Percentiles rank a stretch among this genome's conserved stretches.
These are phyloP conservation scores for Platichthys stellatus DNA, from an alignment of 2,113 vertebrate species.

Conservation along the genomic window DNA sequence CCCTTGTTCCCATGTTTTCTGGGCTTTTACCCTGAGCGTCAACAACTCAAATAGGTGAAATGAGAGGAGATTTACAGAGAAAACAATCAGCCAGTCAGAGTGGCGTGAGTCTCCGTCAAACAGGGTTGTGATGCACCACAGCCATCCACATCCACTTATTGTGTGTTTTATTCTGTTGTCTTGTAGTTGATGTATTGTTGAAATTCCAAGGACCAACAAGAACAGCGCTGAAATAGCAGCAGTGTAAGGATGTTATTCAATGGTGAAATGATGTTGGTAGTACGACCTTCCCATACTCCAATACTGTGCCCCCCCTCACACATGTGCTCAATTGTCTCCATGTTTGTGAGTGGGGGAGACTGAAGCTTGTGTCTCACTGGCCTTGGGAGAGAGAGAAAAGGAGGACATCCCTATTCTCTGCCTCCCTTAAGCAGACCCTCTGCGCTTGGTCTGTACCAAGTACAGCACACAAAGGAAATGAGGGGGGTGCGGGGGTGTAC, in stretches of 20 bases:
- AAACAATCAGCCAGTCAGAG: constrained; percentile 68
- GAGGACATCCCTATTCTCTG: constrained; percentile 58
- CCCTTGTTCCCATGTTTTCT: constrained; percentile 55
- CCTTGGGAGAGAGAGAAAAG: constrained; percentile 60
- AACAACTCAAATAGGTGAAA: constrained; percentile 54
- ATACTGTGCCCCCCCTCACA: constrained; percentile 35
- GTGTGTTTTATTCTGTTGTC: constrained; percentile 77
- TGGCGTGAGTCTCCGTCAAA: constrained; percentile 51
- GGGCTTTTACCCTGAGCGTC: constrained; percentile 45
- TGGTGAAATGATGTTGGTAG: constrained; percentile 64
- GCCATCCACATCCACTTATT: constrained; percentile 54
- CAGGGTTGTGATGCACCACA: constrained; percentile 52
- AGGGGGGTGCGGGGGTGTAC: neutral
- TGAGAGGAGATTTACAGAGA: constrained; percentile 39
- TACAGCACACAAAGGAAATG: constrained; percentile 48
- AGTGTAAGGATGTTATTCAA: constrained; percentile 40
- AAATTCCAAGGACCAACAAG: constrained; percentile 65
- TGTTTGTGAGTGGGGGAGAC: constrained; percentile 61
- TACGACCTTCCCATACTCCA: constrained; percentile 67
- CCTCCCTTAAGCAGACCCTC: constrained; percentile 56
- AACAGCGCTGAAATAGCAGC: constrained; percentile 47
- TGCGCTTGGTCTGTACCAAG: constrained; percentile 49
- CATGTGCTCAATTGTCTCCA: constrained; percentile 62
- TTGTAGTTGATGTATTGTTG: constrained; percentile 78
- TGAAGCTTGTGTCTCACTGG: constrained; percentile 57